A percentile compares a stretch with the other conserved stretches of the same genome.
phyloP scores from a whole-genome alignment of 1,140 invertebrate genomes.

The Drosophila pandora region DNA sequence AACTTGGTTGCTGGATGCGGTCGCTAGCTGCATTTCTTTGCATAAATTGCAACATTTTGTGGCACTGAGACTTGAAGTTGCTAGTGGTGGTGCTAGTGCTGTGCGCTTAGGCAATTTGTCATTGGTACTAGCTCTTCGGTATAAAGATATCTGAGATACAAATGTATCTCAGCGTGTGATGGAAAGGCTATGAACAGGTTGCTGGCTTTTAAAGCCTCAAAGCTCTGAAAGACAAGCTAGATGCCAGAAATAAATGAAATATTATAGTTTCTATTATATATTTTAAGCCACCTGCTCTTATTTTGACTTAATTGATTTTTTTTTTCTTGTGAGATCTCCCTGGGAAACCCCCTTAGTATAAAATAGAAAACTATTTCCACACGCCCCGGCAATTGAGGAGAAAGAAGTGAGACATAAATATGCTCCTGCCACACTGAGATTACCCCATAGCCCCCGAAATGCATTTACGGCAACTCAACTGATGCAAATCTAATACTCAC shows the following conservation, averaged over 20 bases:
- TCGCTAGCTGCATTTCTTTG: slow-evolving; percentile 71
- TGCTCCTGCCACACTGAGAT: slow-evolving; percentile 69
- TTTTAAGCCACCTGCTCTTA: no score
- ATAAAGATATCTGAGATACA: slow-evolving; percentile 57
- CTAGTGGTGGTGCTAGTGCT: slow-evolving; percentile 16
- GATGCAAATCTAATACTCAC: slow-evolving; percentile 78
- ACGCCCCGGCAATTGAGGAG: slow-evolving; percentile 68
- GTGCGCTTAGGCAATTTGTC: slow-evolving; percentile 76
- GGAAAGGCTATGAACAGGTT: slow-evolving; percentile 20
- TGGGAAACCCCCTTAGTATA: not conserved
- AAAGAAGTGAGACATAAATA: slow-evolving; percentile 61
- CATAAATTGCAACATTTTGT: slow-evolving; percentile 76
- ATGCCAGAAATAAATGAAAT: no score
- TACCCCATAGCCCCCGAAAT: slow-evolving; percentile 74
- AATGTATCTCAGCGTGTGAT: slow-evolving; percentile 37
- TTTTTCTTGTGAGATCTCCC: not conserved
- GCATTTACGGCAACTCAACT: slow-evolving; percentile 81
- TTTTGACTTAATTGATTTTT: not conserved
- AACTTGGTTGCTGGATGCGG: slow-evolving; percentile 31
- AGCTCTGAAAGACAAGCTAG: not conserved
- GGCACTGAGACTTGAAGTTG: slow-evolving; percentile 55
- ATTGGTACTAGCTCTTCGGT: slow-evolving; percentile 49
- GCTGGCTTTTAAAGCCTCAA: slow-evolving; percentile 1
- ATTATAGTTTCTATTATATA: no score
- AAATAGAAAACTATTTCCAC: slow-evolving; percentile 46